phyloP scores from a whole-genome alignment of 1,140 invertebrate species.

The Holcopasites calliopsidis region DNA sequence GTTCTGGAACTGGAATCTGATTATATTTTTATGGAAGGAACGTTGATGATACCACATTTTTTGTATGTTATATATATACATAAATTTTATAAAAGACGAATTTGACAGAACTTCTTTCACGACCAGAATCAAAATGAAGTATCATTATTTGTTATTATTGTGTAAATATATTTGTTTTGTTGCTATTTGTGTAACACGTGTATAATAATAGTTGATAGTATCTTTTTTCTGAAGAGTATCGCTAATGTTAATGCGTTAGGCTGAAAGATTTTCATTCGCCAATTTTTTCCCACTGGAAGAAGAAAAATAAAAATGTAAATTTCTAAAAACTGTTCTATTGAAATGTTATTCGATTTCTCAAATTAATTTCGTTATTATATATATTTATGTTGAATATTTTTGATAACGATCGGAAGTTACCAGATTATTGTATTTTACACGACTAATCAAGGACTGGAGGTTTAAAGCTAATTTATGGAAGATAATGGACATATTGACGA shows the following conservation, averaged over 20 bases:
- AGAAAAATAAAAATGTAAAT: neutral
- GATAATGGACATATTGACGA: neutral
- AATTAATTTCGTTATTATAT: neutral
- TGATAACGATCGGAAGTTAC: neutral
- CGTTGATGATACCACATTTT: neutral
- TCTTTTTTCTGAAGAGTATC: slow-evolving; percentile 26
- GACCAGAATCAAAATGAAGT: neutral
- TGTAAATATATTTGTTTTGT: slow-evolving; percentile 38
- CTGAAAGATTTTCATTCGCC: slow-evolving; percentile 9
- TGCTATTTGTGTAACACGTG: slow-evolving; percentile 31
- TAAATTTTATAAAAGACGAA: slow-evolving; percentile 16
- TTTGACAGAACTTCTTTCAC: neutral
- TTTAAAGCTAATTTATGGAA: slow-evolving; percentile 6
- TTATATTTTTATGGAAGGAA: neutral
- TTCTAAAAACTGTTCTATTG: neutral
- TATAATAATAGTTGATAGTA: slow-evolving; percentile 34
- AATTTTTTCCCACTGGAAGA: neutral
- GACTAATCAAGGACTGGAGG: neutral
- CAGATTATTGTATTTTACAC: neutral
- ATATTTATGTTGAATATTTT: neutral
- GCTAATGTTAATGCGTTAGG: slow-evolving; percentile 19
- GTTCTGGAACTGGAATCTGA: neutral
- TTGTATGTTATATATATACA: slow-evolving; percentile 10
- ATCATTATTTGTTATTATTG: slow-evolving; percentile 33
- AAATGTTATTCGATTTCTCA: neutral